Evolutionary conservation across 2,888 invertebrate species (phyloP), one percentile per base, ranked within the genome.

Genomic region (Pristionchus maxplancki): DNA sequence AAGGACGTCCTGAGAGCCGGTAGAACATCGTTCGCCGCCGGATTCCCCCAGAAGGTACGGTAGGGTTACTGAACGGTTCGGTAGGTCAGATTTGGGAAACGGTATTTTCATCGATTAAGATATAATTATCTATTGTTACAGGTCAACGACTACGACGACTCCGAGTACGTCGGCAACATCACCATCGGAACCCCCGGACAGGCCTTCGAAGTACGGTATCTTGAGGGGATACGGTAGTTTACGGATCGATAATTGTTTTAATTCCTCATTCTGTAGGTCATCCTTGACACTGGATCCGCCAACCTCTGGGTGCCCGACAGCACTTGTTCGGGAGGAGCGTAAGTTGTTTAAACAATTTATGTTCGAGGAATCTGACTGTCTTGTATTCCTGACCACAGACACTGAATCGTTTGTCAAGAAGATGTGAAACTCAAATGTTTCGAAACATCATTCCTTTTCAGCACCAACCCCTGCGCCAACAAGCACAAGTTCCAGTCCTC

Each of bases 401-500:
- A n/a, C n/a, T n/a, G n/a, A n/a, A n/a, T n/a, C n/a, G n/a, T n/a
- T n/a, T n/a, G n/a, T n/a, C n/a, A n/a, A n/a, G n/a, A n/a, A n/a
- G n/a, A n/a, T n/a, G n/a, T n/a, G n/a, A n/a, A n/a, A n/a, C n/a
- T n/a, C n/a, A n/a, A n/a, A n/a, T n/a, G n/a, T n/a, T n/a, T n/a
- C n/a, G n/a, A n/a, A n/a, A n/a, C n/a, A n/a, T n/a, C n/a, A n/a
- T n/a, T n/a, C n/a, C 71, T 28, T 74, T 74, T 24, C 50, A 81
- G 81, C 50, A n/a, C 50, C 31, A 87, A 89, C 87, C 71, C 89
- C 53, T 91, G 90, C 89, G 71, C 87, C 40, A 88, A 88, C 37
- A 91, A 92, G 89, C 64, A 97, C 95, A 98, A 98, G 96, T 99
- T 99, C 95, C 97, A 98, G 96, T 97, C 97, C 93, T 96, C 95